A percentile compares a stretch with the other conserved stretches of the same genome.
phyloP scores from a whole-genome alignment of 1,140 invertebrate species.

The Zaprionus vittiger region DNA sequence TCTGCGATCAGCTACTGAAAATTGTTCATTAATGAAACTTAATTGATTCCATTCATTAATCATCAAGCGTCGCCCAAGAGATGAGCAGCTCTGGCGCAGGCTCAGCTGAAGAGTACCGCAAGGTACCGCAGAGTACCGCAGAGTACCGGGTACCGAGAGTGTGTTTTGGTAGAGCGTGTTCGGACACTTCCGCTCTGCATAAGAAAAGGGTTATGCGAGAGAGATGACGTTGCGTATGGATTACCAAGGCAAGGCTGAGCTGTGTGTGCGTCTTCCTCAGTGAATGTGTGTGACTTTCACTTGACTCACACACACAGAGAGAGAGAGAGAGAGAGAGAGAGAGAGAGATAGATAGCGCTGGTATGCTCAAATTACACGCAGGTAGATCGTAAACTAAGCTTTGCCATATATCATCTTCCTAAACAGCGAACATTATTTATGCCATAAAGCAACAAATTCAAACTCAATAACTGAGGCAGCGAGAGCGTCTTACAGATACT shows the following conservation, averaged over 20 bases:
- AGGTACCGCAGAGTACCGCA: background rate
- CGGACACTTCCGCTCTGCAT: slow-evolving; percentile 40
- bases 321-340: background rate
- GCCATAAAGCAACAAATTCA: slow-evolving; percentile 19
- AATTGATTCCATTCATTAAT: slow-evolving; percentile 84
- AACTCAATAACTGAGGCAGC: background rate
- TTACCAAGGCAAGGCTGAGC: background rate
- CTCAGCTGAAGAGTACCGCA: background rate
- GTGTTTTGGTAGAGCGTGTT: slow-evolving; percentile 22
- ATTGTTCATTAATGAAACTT: slow-evolving; percentile 84
- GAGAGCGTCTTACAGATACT: background rate
- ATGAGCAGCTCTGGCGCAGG: slow-evolving; percentile 18
- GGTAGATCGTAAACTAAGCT: slow-evolving; percentile 58
- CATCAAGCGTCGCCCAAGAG: slow-evolving; percentile 60
- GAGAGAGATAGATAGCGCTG: slow-evolving; percentile 8
- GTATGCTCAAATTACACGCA: slow-evolving; percentile 64
- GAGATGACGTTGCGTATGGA: slow-evolving; percentile 35
- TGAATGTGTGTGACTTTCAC: slow-evolving; percentile 52
- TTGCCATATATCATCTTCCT: slow-evolving; percentile 60
- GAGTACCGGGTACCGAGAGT: no score
- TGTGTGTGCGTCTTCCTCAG: background rate
- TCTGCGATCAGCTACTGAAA: slow-evolving; percentile 63
- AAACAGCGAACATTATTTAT: slow-evolving; percentile 53
- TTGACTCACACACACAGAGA: slow-evolving; percentile 29
- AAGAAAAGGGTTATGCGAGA: slow-evolving; percentile 40